Evolutionary conservation across 2,888 invertebrate genomes (phyloP).

Genomic region (Petrophora chlorosata): DNA sequence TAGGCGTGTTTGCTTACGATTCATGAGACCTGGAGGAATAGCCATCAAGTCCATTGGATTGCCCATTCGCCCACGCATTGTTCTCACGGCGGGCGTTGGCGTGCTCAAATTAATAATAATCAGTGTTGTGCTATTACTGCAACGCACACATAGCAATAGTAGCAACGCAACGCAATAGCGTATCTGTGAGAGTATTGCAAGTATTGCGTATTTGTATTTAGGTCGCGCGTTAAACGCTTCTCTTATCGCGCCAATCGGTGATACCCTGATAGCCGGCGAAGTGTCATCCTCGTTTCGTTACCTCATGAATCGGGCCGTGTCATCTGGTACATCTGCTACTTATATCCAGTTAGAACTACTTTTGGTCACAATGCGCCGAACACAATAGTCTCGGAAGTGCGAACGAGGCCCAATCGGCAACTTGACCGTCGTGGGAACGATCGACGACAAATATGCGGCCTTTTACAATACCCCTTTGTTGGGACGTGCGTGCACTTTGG

Average conservation of each 20-base stretch:
- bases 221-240: constrained; percentile 57
- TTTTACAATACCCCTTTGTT: constrained; percentile 73
- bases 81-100: constrained; percentile 53
- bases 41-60: constrained; percentile 40
- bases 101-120: constrained; percentile 64
- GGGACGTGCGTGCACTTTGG: constrained; percentile 45
- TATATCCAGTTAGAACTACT: constrained; percentile 23
- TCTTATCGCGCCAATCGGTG: constrained; percentile 52
- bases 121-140: constrained; percentile 56
- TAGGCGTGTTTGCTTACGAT: constrained; percentile 37
- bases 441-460: constrained; percentile 67
- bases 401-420: constrained; percentile 41
- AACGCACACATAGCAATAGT: constrained; percentile 53
- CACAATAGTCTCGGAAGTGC: constrained; percentile 43
- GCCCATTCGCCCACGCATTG: constrained; percentile 46
- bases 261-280: constrained; percentile 29
- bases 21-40: not conserved
- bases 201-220: constrained; percentile 51
- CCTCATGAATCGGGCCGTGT: too few relatives aligned
- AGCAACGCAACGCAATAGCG: constrained; percentile 40
- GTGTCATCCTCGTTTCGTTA: constrained; percentile 10
- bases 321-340: constrained; percentile 12
- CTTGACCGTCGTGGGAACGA: constrained; percentile 65
- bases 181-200: constrained; percentile 49
- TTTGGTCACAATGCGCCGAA: constrained; percentile 22